These are phyloP conservation scores for Thalassoma bifasciatum DNA, from an alignment of 2,113 vertebrate species.

Conservation along the genomic window DNA sequence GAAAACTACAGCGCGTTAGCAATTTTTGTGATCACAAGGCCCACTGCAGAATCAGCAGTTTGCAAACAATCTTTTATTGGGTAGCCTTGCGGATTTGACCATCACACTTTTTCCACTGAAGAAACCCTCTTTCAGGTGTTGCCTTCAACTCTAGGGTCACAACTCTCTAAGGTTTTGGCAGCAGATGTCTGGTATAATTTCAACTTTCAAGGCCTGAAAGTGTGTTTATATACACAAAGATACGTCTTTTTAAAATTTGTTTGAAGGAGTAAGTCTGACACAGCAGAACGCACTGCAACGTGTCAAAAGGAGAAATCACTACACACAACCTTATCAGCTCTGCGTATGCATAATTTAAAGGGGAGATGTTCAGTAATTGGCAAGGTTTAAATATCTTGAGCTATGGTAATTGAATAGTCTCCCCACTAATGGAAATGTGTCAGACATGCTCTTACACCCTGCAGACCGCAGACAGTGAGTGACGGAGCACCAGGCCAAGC, in stretches of 20 bases:
- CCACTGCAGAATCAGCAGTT: conserved; percentile 37
- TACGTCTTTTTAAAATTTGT: conserved; percentile 5
- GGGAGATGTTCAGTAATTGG: conserved; percentile 85
- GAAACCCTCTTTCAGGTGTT: not conserved
- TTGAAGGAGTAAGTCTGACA: conserved; percentile 57
- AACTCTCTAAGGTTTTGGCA: not conserved
- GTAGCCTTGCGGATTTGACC: conserved; percentile 18
- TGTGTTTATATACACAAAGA: conserved; percentile 42
- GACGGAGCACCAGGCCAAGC: conserved; percentile 65
- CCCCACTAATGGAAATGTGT: conserved; percentile 85
- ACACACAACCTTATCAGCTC: conserved; percentile 78
- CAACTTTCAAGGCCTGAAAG: conserved; percentile 5
- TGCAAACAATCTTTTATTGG: conserved; percentile 18
- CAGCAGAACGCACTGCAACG: conserved; percentile 60
- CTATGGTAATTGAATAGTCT: conserved; percentile 86
- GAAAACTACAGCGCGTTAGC: conserved; percentile 31
- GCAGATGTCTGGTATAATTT: conserved; percentile 5
- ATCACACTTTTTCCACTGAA: conserved; percentile 4
- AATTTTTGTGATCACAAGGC: conserved; percentile 34
- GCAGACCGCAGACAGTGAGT: conserved; percentile 77
- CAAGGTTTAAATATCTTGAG: conserved; percentile 85
- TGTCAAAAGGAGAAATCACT: conserved; percentile 82
- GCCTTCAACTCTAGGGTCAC: not conserved
- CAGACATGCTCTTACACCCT: conserved; percentile 82
- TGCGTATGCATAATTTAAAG: conserved; percentile 83